These are phyloP conservation scores for Phocides pigmalion DNA, from an alignment of 1,140 invertebrate genomes.

Conservation along the genomic window DNA sequence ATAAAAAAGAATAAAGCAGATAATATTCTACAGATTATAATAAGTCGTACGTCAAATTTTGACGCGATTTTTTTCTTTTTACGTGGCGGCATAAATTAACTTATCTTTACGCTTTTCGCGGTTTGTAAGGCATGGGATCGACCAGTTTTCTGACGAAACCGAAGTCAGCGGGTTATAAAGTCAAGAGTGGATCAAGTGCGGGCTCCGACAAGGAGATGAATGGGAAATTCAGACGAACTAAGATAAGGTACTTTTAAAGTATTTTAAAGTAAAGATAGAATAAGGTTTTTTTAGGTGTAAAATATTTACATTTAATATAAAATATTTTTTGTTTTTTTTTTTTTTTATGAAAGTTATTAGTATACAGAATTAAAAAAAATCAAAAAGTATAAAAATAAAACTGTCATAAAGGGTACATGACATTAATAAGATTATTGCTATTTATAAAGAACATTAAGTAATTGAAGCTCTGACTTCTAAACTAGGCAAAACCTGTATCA, in stretches of 20 bases:
- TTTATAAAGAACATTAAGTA: no score
- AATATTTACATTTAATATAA: no score
- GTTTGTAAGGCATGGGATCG: slow-evolving; percentile 66
- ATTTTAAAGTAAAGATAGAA: slow-evolving; percentile 11
- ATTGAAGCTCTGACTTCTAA: no score
- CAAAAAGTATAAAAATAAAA: no score
- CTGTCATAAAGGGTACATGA: no score
- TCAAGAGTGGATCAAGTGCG: slow-evolving; percentile 69
- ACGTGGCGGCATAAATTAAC: not conserved
- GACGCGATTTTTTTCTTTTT: slow-evolving; percentile 12
- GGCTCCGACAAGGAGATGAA: slow-evolving; percentile 76
- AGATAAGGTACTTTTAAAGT: slow-evolving; percentile 61
- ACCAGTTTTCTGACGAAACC: slow-evolving; percentile 72
- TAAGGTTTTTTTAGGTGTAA: no score
- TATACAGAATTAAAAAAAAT: no score
- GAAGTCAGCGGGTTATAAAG: slow-evolving; percentile 58
- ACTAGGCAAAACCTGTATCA: no score
- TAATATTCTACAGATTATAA: slow-evolving; percentile 5
- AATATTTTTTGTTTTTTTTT: no score
- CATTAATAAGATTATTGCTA: no score
- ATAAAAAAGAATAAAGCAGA: not conserved
- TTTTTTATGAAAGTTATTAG: no score
- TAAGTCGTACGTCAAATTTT: not conserved
- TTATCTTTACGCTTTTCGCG: slow-evolving; percentile 6
- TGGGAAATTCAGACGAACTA: slow-evolving; percentile 64